phyloP scores from a whole-genome alignment of 2,113 vertebrate species.

The Panthera leo region DNA sequence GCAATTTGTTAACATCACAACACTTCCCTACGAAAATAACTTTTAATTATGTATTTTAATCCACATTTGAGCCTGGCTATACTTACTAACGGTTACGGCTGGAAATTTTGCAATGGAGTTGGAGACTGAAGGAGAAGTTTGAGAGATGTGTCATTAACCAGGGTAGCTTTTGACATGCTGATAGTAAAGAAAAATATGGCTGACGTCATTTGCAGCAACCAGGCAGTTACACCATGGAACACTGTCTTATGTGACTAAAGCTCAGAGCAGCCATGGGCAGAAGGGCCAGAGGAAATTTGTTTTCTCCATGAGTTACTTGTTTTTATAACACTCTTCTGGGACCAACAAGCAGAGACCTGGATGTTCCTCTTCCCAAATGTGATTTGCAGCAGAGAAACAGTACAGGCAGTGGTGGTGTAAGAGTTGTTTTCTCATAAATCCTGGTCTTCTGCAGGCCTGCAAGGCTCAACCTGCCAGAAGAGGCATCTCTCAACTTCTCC shows the following conservation, averaged over 20 bases:
- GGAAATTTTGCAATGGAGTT: not conserved
- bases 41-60: slow-evolving; percentile 37
- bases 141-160: slow-evolving; percentile 41
- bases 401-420: not conserved
- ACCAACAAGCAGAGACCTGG: not conserved
- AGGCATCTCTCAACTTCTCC: not conserved
- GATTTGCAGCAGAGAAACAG: not conserved
- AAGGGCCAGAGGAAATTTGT: not conserved
- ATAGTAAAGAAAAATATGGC: slow-evolving; percentile 54
- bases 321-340: not conserved
- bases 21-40: not conserved
- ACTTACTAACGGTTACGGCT: not conserved
- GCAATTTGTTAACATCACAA: not conserved
- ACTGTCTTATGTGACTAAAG: slow-evolving; percentile 56
- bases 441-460: not conserved
- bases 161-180: slow-evolving; percentile 14
- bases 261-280: not conserved
- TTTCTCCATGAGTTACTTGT: not conserved
- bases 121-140: not conserved
- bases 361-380: not conserved
- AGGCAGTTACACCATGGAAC: slow-evolving; percentile 58
- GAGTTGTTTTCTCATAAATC: not conserved
- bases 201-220: slow-evolving; percentile 66
- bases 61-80: not conserved
- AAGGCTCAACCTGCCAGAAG: not conserved